phyloP scores from a whole-genome alignment of 2,113 vertebrate species.

The Sceloporus tristichus region DNA sequence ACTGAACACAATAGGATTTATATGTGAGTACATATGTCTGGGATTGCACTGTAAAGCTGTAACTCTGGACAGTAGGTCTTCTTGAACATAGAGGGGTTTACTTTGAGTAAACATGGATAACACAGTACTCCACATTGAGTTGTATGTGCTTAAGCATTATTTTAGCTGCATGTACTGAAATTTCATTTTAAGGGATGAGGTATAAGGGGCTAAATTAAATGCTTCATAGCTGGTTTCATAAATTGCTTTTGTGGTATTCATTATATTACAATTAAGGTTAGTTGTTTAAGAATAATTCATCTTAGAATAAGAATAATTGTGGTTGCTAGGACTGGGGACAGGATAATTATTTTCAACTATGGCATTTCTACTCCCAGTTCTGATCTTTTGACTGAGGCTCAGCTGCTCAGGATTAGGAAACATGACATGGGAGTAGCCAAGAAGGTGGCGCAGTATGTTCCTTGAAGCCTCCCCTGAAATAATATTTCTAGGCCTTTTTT shows the following conservation, averaged over 20 bases:
- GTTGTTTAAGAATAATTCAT: neutral
- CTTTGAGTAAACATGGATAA: neutral
- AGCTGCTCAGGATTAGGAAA: neutral
- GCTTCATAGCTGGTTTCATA: neutral
- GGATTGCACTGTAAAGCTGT: neutral
- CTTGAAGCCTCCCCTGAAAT: constrained; percentile 8
- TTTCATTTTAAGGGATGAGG: neutral
- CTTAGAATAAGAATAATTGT: neutral
- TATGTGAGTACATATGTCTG: neutral
- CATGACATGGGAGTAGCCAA: neutral
- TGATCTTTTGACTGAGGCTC: neutral
- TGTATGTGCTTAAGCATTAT: neutral
- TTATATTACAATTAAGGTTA: neutral
- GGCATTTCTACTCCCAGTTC: neutral
- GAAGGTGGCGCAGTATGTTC: neutral
- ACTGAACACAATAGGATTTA: neutral
- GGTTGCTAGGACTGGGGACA: neutral
- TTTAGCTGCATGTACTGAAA: neutral
- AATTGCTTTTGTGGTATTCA: neutral
- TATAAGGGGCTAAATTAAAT: neutral
- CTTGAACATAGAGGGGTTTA: neutral
- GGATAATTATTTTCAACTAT: neutral
- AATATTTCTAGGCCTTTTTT: neutral
- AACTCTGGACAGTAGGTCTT: neutral
- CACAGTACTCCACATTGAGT: neutral